These are phyloP conservation scores for Polylopha cassiicola DNA, from an alignment of 2,888 invertebrate genomes.

Conservation along the genomic window DNA sequence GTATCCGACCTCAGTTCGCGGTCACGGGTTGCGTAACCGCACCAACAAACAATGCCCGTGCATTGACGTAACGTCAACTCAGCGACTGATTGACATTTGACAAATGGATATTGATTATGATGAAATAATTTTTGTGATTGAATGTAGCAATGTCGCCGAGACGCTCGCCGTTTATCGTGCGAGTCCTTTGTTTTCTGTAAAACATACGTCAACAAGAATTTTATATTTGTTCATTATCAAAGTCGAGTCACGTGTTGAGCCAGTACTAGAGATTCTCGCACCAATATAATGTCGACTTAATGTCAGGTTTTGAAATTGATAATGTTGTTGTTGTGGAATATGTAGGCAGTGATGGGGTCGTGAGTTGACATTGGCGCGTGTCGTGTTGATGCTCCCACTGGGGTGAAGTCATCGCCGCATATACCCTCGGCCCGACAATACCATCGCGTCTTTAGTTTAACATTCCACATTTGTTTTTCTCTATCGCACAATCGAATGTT, in stretches of 20 bases:
- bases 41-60: constrained; percentile 63
- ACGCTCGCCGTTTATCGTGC: neutral
- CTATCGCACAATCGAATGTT: constrained; percentile 45
- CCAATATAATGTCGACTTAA: no score
- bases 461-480: constrained; percentile 54
- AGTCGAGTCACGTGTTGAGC: no score
- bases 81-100: constrained; percentile 41
- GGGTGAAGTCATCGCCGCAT: constrained; percentile 59
- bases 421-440: constrained; percentile 43
- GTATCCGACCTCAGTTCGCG: constrained; percentile 72
- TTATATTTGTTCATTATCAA: no score
- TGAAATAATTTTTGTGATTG: constrained; percentile 25
- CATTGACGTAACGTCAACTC: constrained; percentile 46
- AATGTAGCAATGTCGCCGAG: constrained; percentile 16
- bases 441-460: constrained; percentile 50
- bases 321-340: no score
- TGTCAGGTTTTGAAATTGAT: no score
- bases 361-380: constrained; percentile 53
- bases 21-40: constrained; percentile 67
- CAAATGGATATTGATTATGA: constrained; percentile 36
- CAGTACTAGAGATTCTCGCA: no score
- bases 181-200: constrained; percentile 3
- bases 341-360: constrained; percentile 31
- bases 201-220: no score
- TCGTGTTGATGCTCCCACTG: constrained; percentile 44